A percentile compares a stretch with the other conserved stretches of the same genome.
Conservation (phyloP, 2,888 invertebrate genomes). For the Charanyca ferruginea region DNA sequence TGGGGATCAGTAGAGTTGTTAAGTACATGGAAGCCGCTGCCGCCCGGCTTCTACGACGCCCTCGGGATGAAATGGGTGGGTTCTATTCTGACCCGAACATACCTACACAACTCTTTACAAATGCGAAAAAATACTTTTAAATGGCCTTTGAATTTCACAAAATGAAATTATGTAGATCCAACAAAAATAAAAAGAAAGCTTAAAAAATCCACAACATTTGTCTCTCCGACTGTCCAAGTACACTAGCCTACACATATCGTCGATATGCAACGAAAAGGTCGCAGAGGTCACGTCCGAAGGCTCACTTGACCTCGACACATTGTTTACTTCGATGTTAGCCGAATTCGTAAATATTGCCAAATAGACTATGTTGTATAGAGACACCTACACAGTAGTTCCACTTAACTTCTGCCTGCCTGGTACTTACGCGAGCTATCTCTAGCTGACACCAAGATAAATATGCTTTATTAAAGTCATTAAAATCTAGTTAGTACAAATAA, state of each 20-base stretch:
- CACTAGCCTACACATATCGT: constrained; percentile 37
- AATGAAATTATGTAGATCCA: no score
- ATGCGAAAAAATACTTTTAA: no score
- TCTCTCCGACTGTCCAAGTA: constrained; percentile 20
- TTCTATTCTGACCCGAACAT: no score
- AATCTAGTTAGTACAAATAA: background rate
- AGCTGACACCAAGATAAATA: background rate
- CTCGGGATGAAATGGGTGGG: no score
- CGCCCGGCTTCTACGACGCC: no score
- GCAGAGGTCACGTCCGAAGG: constrained; percentile 45
- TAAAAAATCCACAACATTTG: constrained; percentile 16
- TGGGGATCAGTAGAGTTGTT: no score
- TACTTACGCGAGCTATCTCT: constrained; percentile 7
- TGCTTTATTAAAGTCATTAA: constrained; percentile 13
- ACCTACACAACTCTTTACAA: no score
- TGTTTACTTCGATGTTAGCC: constrained; percentile 48
- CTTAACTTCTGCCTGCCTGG: background rate
- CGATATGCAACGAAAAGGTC: constrained; percentile 48
- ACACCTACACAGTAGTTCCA: constrained; percentile 4
- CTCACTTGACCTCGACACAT: constrained; percentile 48
- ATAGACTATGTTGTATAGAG: constrained; percentile 2
- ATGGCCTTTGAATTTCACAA: no score
- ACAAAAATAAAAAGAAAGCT: no score
- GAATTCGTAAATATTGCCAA: constrained; percentile 54
- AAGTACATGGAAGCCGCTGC: no score